A percentile compares a stretch with the other conserved stretches of the same genome.
These are phyloP conservation scores for Artibeus lituratus DNA, from an alignment of 2,797 vertebrate species.

Conservation along the genomic window DNA sequence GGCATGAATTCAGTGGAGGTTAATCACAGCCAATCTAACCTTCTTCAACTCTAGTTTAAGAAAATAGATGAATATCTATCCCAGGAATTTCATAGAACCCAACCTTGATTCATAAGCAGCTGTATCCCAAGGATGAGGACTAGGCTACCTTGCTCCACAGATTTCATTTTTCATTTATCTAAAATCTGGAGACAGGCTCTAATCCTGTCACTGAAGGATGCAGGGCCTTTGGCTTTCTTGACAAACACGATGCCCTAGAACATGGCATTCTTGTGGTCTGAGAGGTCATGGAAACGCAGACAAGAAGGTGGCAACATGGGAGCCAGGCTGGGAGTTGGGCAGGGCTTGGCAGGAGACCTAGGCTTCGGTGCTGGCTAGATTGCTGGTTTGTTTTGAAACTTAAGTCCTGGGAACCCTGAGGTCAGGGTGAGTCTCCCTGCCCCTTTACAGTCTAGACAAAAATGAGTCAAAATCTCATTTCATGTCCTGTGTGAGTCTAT, in stretches of 20 bases:
- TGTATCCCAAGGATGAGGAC: neutral
- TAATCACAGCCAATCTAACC: slow-evolving; percentile 50
- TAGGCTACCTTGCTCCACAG: neutral
- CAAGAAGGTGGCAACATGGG: neutral
- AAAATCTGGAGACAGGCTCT: neutral
- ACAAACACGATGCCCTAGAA: neutral
- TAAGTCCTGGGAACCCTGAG: neutral
- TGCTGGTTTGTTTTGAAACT: neutral
- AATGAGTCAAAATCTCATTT: slow-evolving; percentile 49
- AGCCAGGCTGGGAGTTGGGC: neutral
- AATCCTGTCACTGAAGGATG: neutral
- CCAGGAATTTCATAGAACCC: slow-evolving; percentile 42
- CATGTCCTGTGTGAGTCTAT: neutral
- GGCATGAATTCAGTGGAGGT: slow-evolving; percentile 29
- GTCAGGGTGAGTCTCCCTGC: neutral
- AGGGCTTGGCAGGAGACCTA: neutral
- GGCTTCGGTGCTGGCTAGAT: neutral
- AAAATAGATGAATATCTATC: slow-evolving; percentile 49
- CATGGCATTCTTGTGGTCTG: neutral
- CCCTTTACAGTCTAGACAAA: slow-evolving; percentile 47
- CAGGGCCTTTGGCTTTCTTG: neutral
- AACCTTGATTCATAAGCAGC: slow-evolving; percentile 2
- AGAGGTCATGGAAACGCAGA: neutral
- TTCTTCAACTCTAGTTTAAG: slow-evolving; percentile 60
- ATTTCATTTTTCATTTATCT: neutral